A percentile compares a stretch with the other conserved stretches of the same genome.
phyloP scores from a whole-genome alignment of 1,140 invertebrate genomes.

The Cydia amplana region DNA sequence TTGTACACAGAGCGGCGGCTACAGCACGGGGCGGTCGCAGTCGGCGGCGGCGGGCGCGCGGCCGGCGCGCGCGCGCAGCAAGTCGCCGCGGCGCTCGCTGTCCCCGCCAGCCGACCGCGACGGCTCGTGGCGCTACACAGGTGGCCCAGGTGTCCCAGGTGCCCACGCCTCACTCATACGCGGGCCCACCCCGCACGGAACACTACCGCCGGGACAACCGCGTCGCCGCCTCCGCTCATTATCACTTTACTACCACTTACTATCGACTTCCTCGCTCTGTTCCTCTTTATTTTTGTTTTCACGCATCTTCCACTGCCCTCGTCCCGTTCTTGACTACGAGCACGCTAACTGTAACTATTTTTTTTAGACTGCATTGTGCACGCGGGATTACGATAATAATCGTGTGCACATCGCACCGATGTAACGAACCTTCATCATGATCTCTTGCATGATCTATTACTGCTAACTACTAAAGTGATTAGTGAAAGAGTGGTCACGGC shows the following conservation, averaged over 20 bases:
- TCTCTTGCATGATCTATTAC: slow-evolving; percentile 3
- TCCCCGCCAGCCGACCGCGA: slow-evolving; percentile 85
- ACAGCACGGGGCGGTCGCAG: slow-evolving; percentile 82
- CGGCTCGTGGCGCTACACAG: slow-evolving; percentile 69
- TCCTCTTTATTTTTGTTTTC: slow-evolving; percentile 65
- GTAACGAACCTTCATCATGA: slow-evolving; percentile 10
- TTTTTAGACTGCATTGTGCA: slow-evolving; percentile 41
- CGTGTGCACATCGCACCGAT: slow-evolving; percentile 33
- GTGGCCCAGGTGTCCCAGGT: slow-evolving; percentile 49
- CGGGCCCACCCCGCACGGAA: slow-evolving; percentile 74
- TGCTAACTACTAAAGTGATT: neutral
- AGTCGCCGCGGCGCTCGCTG: slow-evolving; percentile 84
- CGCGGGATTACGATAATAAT: neutral
- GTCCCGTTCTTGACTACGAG: slow-evolving; percentile 60
- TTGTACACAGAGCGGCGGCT: slow-evolving; percentile 72
- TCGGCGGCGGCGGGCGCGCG: slow-evolving; percentile 86
- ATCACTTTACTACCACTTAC: slow-evolving; percentile 76
- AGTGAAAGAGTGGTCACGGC: slow-evolving; percentile 32
- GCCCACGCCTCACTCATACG: neutral
- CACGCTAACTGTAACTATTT: slow-evolving; percentile 59
- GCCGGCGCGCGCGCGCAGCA: slow-evolving; percentile 81
- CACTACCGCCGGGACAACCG: slow-evolving; percentile 65
- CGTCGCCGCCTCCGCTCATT: slow-evolving; percentile 63
- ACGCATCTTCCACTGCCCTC: slow-evolving; percentile 68
- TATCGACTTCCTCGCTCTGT: slow-evolving; percentile 63